These are phyloP conservation scores for Drosophila pruinosa DNA, from an alignment of 1,140 invertebrate genomes.

Conservation along the genomic window DNA sequence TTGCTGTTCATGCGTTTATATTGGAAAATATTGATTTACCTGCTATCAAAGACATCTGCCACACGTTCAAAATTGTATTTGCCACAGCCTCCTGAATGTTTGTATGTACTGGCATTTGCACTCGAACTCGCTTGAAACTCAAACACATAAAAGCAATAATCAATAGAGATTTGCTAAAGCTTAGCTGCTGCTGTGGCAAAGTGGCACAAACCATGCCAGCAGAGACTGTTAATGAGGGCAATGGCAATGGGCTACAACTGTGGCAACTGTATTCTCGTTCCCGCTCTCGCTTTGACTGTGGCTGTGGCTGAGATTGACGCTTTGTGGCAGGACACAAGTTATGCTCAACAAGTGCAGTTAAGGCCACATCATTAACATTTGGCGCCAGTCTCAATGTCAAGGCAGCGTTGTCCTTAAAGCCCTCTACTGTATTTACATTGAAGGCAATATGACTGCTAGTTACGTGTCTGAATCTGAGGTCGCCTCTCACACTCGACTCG, in stretches of 20 bases:
- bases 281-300: background rate
- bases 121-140: slow-evolving; percentile 32
- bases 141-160: slow-evolving; percentile 71
- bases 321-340: slow-evolving; percentile 26
- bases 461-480: background rate
- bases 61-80: slow-evolving; percentile 30
- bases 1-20: slow-evolving; percentile 66
- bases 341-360: slow-evolving; percentile 73
- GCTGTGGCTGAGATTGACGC: slow-evolving; percentile 17
- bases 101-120: slow-evolving; percentile 5
- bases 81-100: slow-evolving; percentile 1
- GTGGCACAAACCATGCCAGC: slow-evolving; percentile 12
- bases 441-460: background rate
- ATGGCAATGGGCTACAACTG: background rate
- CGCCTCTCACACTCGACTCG: background rate
- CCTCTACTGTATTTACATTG: background rate
- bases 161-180: slow-evolving; percentile 66
- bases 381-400: slow-evolving; percentile 57
- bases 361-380: slow-evolving; percentile 75
- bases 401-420: slow-evolving; percentile 26
- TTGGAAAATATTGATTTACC: slow-evolving; percentile 81
- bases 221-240: slow-evolving; percentile 10
- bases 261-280: too few species aligned
- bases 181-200: slow-evolving; percentile 22
- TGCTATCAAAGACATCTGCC: slow-evolving; percentile 69